These are phyloP conservation scores for Girardinichthys multiradiatus DNA, from an alignment of 2,113 vertebrate genomes.

Conservation along the genomic window DNA sequence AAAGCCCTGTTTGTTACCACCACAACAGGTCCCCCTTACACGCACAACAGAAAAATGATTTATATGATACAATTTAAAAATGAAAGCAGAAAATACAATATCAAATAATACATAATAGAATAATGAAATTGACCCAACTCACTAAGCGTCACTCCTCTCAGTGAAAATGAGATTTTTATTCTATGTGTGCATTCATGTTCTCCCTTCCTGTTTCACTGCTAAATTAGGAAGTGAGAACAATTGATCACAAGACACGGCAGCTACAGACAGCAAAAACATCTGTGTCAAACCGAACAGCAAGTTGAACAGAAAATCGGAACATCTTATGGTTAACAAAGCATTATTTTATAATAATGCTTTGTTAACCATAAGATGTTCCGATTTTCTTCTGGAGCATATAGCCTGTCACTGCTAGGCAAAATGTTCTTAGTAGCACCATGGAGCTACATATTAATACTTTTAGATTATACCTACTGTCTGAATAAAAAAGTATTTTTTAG, in stretches of 20 bases:
- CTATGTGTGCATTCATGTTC: not conserved
- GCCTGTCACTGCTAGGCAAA: no score
- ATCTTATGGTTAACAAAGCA: no score
- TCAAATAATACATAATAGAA: not conserved
- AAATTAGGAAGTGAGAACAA: slow-evolving; percentile 24
- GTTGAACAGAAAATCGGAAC: no score
- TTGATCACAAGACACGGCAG: slow-evolving; percentile 32
- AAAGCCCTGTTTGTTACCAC: slow-evolving; percentile 1
- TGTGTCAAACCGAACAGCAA: not conserved
- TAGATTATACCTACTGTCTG: no score
- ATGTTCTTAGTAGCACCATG: no score
- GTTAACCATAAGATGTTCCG: no score
- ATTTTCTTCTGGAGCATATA: no score
- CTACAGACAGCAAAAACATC: slow-evolving; percentile 20
- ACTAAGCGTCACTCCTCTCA: not conserved
- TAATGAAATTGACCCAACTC: slow-evolving; percentile 5
- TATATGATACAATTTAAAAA: no score
- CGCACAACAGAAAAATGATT: no score
- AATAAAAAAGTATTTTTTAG: no score
- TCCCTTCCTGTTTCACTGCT: not conserved
- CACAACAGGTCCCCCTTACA: not conserved
- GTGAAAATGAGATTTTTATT: not conserved
- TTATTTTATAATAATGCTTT: no score
- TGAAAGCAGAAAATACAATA: not conserved
- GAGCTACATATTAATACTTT: no score